Evolutionary conservation across 2,888 invertebrate species (phyloP).

Genomic region (Creontiades dilutus): DNA sequence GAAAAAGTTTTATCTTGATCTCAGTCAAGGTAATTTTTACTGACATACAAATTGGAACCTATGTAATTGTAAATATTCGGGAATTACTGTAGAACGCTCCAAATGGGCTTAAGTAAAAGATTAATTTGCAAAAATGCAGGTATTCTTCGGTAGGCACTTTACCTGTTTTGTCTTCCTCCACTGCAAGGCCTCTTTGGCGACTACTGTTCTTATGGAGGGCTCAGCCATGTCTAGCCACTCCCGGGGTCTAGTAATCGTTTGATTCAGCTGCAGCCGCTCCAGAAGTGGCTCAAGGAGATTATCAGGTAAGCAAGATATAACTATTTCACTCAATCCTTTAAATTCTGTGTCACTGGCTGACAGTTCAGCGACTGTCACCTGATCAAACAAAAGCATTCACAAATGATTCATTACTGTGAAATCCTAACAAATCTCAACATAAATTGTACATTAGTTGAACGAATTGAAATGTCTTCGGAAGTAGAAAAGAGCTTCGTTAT

Average conservation of each 20-base stretch:
- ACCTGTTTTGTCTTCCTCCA: constrained; percentile 85
- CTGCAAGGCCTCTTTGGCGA: constrained; percentile 91
- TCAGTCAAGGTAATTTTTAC: too few species aligned
- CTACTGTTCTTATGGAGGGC: constrained; percentile 88
- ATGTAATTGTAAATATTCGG: too few species aligned
- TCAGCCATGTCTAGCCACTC: constrained; percentile 87
- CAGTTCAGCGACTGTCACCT: constrained; percentile 87
- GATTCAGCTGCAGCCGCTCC: constrained; percentile 84
- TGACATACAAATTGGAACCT: too few species aligned
- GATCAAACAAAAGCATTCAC: constrained; percentile 74
- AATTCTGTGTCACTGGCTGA: constrained; percentile 85
- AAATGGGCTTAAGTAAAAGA: too few species aligned
- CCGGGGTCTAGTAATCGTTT: constrained; percentile 80
- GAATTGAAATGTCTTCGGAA: too few species aligned
- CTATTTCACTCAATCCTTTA: constrained; percentile 87
- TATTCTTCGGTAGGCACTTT: background rate
- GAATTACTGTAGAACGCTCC: too few species aligned
- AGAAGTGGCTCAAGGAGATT: constrained; percentile 88
- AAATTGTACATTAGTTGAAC: too few species aligned
- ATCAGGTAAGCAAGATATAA: constrained; percentile 89
- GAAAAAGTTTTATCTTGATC: too few species aligned
- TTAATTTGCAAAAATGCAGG: too few species aligned
- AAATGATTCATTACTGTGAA: too few species aligned
- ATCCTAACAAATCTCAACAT: too few species aligned
- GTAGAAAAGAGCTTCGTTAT: too few species aligned